A percentile compares a stretch with the other conserved stretches of the same genome.
phyloP scores from a whole-genome alignment of 2,113 vertebrate genomes.

The Anarhynchus alexandrinus region DNA sequence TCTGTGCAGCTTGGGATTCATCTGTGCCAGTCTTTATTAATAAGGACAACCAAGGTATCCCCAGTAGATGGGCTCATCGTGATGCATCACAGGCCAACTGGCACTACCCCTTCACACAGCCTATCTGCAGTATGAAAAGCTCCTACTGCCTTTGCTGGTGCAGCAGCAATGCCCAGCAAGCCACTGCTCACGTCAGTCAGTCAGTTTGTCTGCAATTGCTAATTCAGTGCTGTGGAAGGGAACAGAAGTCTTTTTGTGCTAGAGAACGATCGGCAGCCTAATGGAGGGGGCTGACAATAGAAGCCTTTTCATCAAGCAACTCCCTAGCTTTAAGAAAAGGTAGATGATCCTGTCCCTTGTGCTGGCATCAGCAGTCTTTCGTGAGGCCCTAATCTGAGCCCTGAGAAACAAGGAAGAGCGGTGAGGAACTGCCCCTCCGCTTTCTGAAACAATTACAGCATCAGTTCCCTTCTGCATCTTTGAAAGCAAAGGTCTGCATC shows the following conservation, averaged over 20 bases:
- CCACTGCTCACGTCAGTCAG: background rate
- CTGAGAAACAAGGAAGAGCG: background rate
- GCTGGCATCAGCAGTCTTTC: constrained; percentile 18
- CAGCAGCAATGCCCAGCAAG: background rate
- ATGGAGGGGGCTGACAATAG: constrained; percentile 25
- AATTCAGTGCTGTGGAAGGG: background rate
- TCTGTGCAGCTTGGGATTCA: background rate
- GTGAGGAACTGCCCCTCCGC: background rate
- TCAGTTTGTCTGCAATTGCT: background rate
- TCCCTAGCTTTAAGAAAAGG: constrained; percentile 6
- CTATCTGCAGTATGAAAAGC: background rate
- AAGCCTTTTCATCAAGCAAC: background rate
- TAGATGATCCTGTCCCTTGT: background rate
- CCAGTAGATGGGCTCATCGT: rapidly evolving
- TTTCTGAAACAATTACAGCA: background rate
- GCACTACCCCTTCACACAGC: background rate
- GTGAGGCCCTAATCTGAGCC: background rate
- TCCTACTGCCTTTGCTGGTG: background rate
- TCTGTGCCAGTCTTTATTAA: background rate
- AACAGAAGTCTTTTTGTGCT: constrained; percentile 55
- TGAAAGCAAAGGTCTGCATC: background rate
- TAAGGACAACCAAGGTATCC: background rate
- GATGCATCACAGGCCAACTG: background rate
- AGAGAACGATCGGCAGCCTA: background rate
- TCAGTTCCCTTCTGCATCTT: background rate